A percentile compares a stretch with the other conserved stretches of the same genome.
phyloP scores from a whole-genome alignment of 2,888 invertebrate species.

The Caradrina kadenii region DNA sequence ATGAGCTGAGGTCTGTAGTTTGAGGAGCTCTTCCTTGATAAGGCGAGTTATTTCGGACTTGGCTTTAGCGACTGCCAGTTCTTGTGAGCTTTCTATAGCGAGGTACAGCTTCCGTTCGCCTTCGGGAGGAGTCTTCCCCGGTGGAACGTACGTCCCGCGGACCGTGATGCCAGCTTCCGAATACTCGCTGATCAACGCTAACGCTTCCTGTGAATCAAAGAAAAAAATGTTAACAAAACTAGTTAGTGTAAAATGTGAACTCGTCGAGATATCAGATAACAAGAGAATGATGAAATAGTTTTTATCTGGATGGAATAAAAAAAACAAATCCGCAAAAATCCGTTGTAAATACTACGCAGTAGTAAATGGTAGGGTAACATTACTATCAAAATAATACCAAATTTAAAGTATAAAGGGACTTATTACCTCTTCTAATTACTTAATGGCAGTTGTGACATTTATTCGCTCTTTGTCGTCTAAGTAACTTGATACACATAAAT shows the following conservation, averaged over 20 bases:
- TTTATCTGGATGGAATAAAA: slow-evolving; percentile 43
- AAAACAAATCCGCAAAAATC: slow-evolving; percentile 52
- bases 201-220: slow-evolving; percentile 93
- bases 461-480: slow-evolving; percentile 67
- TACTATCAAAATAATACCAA: neutral
- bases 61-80: slow-evolving; percentile 98
- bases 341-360: slow-evolving; percentile 46
- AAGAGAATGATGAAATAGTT: slow-evolving; percentile 47
- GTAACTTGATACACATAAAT: slow-evolving; percentile 82
- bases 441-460: slow-evolving; percentile 75
- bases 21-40: slow-evolving; percentile 99
- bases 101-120: slow-evolving; percentile 98
- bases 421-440: slow-evolving; percentile 35
- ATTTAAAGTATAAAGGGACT: neutral
- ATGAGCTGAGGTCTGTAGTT: slow-evolving; percentile 96
- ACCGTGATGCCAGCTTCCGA: slow-evolving; percentile 99
- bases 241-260: slow-evolving; percentile 1
- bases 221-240: slow-evolving; percentile 16
- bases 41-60: slow-evolving; percentile 99
- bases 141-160: slow-evolving; percentile 98
- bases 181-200: slow-evolving; percentile 99
- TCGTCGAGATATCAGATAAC: slow-evolving; percentile 15
- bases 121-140: slow-evolving; percentile 97
- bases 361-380: slow-evolving; percentile 1
- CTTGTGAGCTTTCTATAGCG: slow-evolving; percentile 99